A percentile compares a stretch with the other conserved stretches of the same genome.
These are phyloP conservation scores for Netelia fuscicornis DNA, from an alignment of 2,888 invertebrate species.

Conservation along the genomic window DNA sequence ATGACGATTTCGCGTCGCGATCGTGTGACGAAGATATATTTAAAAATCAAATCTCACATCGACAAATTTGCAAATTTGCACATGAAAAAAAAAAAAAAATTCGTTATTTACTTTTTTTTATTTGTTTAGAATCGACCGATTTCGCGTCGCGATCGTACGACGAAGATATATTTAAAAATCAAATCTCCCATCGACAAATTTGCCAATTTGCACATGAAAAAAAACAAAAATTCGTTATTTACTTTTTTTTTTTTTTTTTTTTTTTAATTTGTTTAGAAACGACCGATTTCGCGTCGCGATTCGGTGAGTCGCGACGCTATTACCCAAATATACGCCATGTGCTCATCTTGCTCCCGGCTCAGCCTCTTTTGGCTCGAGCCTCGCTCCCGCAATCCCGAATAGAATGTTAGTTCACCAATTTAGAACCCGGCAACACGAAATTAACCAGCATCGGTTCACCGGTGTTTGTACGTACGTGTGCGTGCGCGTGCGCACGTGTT, in stretches of 20 bases:
- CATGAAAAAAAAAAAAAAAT: no score
- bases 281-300: not conserved
- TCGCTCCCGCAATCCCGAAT: conserved; percentile 43
- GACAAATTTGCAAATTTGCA: no score
- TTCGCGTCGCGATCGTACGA: no score
- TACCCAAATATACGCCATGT: not conserved
- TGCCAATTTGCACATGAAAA: no score
- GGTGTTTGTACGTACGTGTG: conserved; percentile 5
- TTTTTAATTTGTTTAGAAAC: no score
- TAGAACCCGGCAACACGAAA: conserved; percentile 49
- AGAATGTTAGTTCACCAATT: conserved; percentile 51
- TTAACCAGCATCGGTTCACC: conserved; percentile 34
- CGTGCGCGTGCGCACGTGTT: not conserved
- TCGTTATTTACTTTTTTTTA: no score
- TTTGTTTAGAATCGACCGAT: no score
- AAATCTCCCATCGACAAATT: no score
- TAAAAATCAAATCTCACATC: no score
- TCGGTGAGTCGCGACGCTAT: not conserved
- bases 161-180: no score
- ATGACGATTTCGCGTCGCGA: no score
- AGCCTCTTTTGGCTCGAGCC: not conserved
- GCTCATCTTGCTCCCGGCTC: conserved; percentile 11
- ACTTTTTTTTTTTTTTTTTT: not conserved
- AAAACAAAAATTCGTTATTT: not conserved
- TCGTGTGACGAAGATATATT: no score